Conservation (phyloP, 2,113 vertebrate genomes). For the Callaeas wilsoni region DNA sequence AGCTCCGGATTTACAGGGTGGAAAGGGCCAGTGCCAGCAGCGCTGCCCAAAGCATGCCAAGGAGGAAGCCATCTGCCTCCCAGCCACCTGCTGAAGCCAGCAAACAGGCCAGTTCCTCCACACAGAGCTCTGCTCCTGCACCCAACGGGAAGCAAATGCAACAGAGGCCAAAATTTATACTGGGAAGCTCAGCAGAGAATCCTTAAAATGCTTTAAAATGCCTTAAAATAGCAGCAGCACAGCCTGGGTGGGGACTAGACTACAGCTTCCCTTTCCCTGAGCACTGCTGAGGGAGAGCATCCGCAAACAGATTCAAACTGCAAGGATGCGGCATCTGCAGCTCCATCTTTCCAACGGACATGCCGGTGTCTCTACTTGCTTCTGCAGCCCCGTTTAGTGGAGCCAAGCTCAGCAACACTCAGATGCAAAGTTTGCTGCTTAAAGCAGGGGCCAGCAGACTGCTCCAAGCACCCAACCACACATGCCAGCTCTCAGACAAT, state of each 20-base stretch:
- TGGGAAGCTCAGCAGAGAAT: neutral
- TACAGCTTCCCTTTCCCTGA: neutral
- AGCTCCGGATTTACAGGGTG: neutral
- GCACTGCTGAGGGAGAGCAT: neutral
- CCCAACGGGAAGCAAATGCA: neutral
- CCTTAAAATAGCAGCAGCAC: neutral
- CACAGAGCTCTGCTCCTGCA: neutral
- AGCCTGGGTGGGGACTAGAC: neutral
- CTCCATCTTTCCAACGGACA: fast-evolving
- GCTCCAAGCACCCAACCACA: neutral
- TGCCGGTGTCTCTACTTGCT: neutral
- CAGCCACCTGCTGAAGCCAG: neutral
- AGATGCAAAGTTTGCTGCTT: neutral
- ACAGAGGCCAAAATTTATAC: neutral
- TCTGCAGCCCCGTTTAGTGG: neutral
- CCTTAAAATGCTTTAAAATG: neutral
- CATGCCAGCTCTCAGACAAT: neutral
- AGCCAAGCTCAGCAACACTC: neutral
- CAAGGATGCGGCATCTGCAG: neutral
- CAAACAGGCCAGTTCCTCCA: fast-evolving
- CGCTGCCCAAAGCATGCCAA: neutral
- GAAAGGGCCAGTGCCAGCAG: neutral
- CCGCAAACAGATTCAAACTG: neutral
- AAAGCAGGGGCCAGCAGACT: neutral
- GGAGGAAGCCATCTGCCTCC: neutral